phyloP scores from a whole-genome alignment of 2,113 vertebrate species.

The Melospiza melodia region DNA sequence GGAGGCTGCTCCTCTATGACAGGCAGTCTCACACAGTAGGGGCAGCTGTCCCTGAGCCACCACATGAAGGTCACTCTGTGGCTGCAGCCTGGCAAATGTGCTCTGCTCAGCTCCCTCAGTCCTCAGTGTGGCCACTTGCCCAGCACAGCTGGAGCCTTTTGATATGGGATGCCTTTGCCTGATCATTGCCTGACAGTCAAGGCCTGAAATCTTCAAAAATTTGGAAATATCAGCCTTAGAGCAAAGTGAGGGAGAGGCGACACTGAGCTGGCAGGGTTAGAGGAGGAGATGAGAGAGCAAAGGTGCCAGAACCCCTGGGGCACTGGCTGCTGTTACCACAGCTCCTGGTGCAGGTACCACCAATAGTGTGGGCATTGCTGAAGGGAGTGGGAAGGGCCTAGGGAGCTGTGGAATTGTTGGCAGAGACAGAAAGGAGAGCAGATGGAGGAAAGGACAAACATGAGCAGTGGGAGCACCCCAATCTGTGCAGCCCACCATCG shows the following conservation, averaged over 20 bases:
- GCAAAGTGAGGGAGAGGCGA: neutral
- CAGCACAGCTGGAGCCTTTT: neutral
- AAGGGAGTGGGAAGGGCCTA: neutral
- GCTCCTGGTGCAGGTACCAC: neutral
- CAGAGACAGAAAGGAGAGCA: neutral
- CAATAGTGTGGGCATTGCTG: neutral
- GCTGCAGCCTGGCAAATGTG: neutral
- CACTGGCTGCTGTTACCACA: neutral
- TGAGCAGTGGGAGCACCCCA: neutral
- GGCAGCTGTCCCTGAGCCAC: neutral
- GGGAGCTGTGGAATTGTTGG: neutral
- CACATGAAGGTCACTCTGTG: neutral
- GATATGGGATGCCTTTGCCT: neutral
- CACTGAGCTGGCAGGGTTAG: rapidly evolving
- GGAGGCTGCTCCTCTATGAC: rapidly evolving
- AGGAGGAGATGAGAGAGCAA: neutral
- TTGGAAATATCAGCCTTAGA: neutral
- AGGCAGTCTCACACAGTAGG: rapidly evolving
- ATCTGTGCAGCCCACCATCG: neutral
- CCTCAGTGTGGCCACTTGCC: rapidly evolving
- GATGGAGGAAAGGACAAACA: neutral
- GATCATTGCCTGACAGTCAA: rapidly evolving
- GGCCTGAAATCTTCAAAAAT: neutral
- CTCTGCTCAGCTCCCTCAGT: neutral
- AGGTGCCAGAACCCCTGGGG: neutral